Evolutionary conservation across 2,888 invertebrate genomes (phyloP), one percentile per base, ranked within the genome.

Genomic region (Pseudanteris insignis): DNA sequence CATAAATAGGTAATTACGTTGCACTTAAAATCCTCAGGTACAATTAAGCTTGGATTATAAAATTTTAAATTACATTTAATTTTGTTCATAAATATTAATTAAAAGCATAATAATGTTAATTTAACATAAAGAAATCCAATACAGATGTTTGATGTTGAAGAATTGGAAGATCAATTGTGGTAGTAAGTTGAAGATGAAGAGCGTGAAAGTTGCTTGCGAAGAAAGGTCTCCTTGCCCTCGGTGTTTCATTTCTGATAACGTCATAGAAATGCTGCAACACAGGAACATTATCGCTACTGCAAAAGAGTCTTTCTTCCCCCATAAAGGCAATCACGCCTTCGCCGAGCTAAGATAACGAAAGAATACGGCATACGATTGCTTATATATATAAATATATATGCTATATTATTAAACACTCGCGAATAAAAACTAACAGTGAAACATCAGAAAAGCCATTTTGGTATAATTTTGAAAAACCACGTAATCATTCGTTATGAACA

Each of bases 261-360:
- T 71, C 72, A 70, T 66, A 60, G 64, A 64, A 66, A 65, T 65
- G 63, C 67, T 69, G 66, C 53, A 66, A 63, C 71, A 68, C 60
- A 66, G 71, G 74, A 76, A 78, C 79, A 80, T 79, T 79, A 80
- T 80, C 79, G 76, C 76, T 66, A 71, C 73, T 70, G 75, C 78
- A 76, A 79, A 80, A 76, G 79, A 78, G 78, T 77, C 76, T 79
- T 79, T 80, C 79, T 78, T 78, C 78, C 79, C 78, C 78, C 76
- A 79, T 79, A 79, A 79, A 79, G 76, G 79, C 79, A 80, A 80
- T 79, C 79, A 78, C 75, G 79, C 76, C 76, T 77, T 79, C 77
- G 75, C 73, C 76, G 72, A 64, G 67, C 71, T 71, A 71, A 79
- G 79, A 80, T 80, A 80, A 79, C 79, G 72, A 64, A 65, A 70